Percentiles rank a stretch among this genome's conserved stretches.
phyloP scores from a whole-genome alignment of 1,140 invertebrate species.

The Drosophila eugracilis region DNA sequence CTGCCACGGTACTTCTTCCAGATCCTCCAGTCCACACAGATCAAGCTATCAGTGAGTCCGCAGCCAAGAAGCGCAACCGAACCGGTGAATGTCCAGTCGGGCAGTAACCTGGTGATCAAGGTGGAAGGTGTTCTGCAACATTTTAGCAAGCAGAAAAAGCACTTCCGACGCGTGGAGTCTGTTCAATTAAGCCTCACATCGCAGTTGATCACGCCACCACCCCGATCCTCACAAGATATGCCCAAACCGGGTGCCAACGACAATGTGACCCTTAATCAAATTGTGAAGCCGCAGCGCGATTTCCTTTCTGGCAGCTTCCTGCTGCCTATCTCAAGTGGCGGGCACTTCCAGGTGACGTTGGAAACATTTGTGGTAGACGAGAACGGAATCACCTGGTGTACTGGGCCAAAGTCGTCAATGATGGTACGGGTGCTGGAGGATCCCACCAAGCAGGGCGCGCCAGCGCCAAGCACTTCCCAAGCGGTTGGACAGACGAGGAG shows the following conservation, averaged over 20 bases:
- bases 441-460: conserved; percentile 68
- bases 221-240: conserved; percentile 85
- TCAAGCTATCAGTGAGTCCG: conserved; percentile 93
- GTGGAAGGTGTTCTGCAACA: conserved; percentile 95
- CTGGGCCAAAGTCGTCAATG: conserved; percentile 82
- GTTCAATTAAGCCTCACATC: conserved; percentile 90
- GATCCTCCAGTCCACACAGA: conserved; percentile 92
- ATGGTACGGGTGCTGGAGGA: conserved; percentile 82
- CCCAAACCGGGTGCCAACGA: conserved; percentile 65
- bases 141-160: conserved; percentile 86
- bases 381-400: conserved; percentile 80
- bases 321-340: conserved; percentile 85
- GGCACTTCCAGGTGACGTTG: conserved; percentile 82
- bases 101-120: conserved; percentile 93
- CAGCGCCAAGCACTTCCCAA: conserved; percentile 64
- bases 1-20: conserved; percentile 95
- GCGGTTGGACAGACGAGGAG: conserved; percentile 62
- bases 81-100: conserved; percentile 90
- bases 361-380: conserved; percentile 84
- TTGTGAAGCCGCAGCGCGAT: conserved; percentile 90
- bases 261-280: conserved; percentile 87
- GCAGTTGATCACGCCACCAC: conserved; percentile 86
- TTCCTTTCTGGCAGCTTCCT: conserved; percentile 93
- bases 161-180: conserved; percentile 89
- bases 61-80: conserved; percentile 92